phyloP scores from a whole-genome alignment of 2,113 vertebrate species.

The Uria aalge region DNA sequence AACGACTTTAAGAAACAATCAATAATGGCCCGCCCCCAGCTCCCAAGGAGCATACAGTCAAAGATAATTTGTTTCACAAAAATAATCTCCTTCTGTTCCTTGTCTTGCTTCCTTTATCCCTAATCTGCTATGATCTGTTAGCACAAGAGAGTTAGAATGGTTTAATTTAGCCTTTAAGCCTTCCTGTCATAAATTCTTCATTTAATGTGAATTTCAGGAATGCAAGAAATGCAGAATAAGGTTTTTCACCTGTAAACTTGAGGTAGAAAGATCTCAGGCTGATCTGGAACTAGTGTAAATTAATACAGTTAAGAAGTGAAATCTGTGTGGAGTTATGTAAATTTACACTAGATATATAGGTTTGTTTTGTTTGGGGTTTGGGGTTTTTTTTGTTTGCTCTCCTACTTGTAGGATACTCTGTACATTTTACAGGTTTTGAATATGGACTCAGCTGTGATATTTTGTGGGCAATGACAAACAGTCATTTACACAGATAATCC shows the following conservation, averaged over 20 bases:
- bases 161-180: not conserved
- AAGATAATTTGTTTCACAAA: not conserved
- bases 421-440: not conserved
- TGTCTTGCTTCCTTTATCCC: not conserved
- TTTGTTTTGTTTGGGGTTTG: not conserved
- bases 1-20: not conserved
- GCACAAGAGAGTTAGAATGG: not conserved
- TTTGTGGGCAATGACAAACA: not conserved
- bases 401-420: not conserved
- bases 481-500: not conserved
- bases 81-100: not conserved
- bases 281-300: not conserved
- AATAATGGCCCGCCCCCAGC: not conserved
- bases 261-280: not conserved
- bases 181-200: conserved; percentile 9
- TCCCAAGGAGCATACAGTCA: not conserved
- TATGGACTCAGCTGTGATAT: not conserved
- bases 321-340: not conserved
- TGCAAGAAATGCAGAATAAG: not conserved
- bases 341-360: not conserved
- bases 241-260: not conserved
- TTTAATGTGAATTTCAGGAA: not conserved
- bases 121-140: not conserved
- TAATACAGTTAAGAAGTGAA: not conserved
- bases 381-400: not conserved